Evolutionary conservation across 2,888 invertebrate species (phyloP), one percentile per base, ranked within the genome.

Genomic region (Sipha maydis): DNA sequence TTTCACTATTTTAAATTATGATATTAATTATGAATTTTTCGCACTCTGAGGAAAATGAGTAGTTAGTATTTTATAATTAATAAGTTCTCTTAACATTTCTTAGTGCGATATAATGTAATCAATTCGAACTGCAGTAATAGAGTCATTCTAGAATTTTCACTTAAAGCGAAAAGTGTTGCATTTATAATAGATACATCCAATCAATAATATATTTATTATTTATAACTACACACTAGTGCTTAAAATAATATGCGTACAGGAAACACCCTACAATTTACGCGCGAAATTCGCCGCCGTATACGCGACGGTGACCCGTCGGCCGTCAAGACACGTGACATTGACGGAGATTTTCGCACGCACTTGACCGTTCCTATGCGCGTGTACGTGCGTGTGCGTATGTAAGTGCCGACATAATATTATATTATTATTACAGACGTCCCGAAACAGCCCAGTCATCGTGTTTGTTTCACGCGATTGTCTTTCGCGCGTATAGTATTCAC

Each of bases 301-400:
- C 25, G 9, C 67, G 71, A 75, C 75, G 38, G 17, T 34, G 56
- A 56, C 75, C n/a, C 54, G 48, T 8, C 17, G 56, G 38, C 56
- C 38, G 83, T 48, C 75, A n/a, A 38, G 75, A 83, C 83, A 61
- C 83, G 75, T 75, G 75, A 84, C 83, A 84, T 84, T 84, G 75
- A 84, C 75, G 54, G 75, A 84, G 75, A 84, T 84, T 84, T 84
- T 84, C 56, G 75, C 83, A 61, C 83, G 83, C 83, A 75, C 83
- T 84, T 84, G 83, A 84, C 75, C 83, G 73, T 83, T 83, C 83
- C 25, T 75, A 54, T 25, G 34, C 17, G 54, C n/a, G 11, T 34
- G 54, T 54, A 48, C 21, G 54, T 73, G 69, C 21, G 67, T 21
- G 56, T 21, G 56, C 21, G 56, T 21, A 21, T 19, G 56, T 4